Evolutionary conservation across 1,140 invertebrate genomes (phyloP).

Genomic region (Arion vulgaris): DNA sequence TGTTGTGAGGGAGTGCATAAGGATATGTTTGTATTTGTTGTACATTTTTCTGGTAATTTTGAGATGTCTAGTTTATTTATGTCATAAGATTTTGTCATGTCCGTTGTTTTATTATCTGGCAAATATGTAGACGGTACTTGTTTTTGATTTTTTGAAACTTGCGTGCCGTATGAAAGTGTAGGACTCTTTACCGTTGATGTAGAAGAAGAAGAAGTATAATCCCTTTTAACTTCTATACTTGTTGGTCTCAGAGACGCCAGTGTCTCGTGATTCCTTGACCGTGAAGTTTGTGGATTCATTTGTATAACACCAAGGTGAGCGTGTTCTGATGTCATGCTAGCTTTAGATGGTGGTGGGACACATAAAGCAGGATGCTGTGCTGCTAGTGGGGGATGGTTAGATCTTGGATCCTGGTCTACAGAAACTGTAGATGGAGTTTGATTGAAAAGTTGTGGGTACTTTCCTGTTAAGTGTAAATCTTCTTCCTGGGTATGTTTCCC

Average conservation of each 20-base stretch:
- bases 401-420: neutral
- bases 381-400: neutral
- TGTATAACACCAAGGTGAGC: neutral
- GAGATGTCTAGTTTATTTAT: neutral
- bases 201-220: neutral
- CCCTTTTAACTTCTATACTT: neutral
- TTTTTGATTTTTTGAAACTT: neutral
- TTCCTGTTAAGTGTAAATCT: neutral
- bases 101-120: neutral
- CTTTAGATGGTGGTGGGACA: neutral
- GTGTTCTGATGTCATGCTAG: neutral
- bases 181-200: neutral
- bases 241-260: neutral
- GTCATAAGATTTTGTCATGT: neutral
- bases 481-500: neutral
- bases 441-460: neutral
- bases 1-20: neutral
- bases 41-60: neutral
- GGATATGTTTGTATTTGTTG: neutral
- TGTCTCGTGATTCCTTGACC: neutral
- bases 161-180: neutral
- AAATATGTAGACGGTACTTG: neutral
- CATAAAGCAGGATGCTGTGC: neutral
- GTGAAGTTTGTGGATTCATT: neutral
- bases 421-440: neutral